Base-by-base conservation (phyloP, 2,888 invertebrate genomes). In the Tiliacea aurago region DNA sequence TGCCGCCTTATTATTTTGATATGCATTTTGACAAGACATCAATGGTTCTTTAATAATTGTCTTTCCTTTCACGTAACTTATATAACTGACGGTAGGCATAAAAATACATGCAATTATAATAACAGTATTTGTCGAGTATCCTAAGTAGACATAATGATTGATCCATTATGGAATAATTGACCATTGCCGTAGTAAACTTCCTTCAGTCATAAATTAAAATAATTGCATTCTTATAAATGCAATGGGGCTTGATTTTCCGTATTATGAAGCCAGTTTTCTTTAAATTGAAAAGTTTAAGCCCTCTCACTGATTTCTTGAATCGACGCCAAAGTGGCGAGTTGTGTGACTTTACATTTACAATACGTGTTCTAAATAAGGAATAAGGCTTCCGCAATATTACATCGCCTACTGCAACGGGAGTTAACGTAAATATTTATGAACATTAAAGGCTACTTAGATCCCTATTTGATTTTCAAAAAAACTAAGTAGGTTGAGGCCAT, bases 231-330 rank as follows among this genome's bases (percentile, higher is more conserved):
- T 70, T 75, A 66, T 69, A 66, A 69, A 66, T 73, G 58, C 70
- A n/a, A 20, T 9, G 45, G 13, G 11, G 37, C 37, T 71, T 47
- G 45, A 28, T n/a, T 47, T 66, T 53, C 61, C 62, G 51, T 70
- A 72, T 69, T 84, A 81, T 71, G 84, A 83, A 85, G 86, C 84
- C 78, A 79, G 84, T 88, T 83, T 83, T 83, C 71, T 75, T 76
- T 76, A 76, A 81, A 72, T 62, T 55, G 72, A 76, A 81, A 71
- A 77, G 76, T 80, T 83, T 76, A 63, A 83, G 67, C 64, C 70
- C 70, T 78, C 79, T 70, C 78, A 83, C 88, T 91, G 91, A 93
- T 93, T 93, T 93, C 88, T 94, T 94, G 94, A 94, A 92, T 84
- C 88, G 87, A 70, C 82, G 94, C 94, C 94, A 93, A 94, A 90